Conservation (phyloP, 2,113 vertebrate genomes). For the Macroglossus sobrinus region DNA sequence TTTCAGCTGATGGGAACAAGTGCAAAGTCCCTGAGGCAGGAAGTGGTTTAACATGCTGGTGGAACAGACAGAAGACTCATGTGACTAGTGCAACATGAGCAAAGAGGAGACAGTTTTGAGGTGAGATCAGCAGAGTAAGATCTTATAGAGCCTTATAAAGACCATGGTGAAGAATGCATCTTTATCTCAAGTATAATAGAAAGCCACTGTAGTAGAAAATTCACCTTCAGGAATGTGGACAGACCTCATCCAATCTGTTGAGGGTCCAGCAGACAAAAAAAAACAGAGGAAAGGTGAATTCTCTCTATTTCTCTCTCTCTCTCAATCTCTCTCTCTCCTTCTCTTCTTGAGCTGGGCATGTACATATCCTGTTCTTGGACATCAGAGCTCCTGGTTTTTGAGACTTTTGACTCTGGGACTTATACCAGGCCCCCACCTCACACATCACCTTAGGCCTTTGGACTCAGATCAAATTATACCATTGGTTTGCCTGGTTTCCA, state of each 20-base stretch:
- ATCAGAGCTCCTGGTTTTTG: neutral
- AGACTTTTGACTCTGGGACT: neutral
- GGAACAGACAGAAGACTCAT: neutral
- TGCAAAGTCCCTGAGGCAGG: neutral
- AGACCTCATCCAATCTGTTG: neutral
- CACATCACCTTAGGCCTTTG: neutral
- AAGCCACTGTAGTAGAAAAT: neutral
- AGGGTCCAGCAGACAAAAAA: neutral
- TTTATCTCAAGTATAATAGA: neutral
- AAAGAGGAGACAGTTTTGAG: neutral
- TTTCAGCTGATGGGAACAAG: neutral
- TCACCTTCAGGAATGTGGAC: neutral
- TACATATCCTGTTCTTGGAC: neutral
- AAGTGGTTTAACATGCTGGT: neutral
- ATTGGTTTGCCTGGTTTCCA: neutral
- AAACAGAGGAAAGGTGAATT: neutral
- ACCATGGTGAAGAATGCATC: neutral
- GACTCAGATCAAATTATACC: neutral
- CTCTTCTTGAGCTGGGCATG: neutral
- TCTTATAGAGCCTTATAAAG: neutral
- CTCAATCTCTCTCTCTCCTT: neutral
- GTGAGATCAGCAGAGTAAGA: neutral
- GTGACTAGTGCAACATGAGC: neutral
- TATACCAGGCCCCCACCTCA: neutral
- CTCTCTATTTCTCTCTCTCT: neutral